Percentiles rank a stretch among this genome's conserved stretches.
phyloP scores from a whole-genome alignment of 2,888 invertebrate species.

The Aphodius sticticus region DNA sequence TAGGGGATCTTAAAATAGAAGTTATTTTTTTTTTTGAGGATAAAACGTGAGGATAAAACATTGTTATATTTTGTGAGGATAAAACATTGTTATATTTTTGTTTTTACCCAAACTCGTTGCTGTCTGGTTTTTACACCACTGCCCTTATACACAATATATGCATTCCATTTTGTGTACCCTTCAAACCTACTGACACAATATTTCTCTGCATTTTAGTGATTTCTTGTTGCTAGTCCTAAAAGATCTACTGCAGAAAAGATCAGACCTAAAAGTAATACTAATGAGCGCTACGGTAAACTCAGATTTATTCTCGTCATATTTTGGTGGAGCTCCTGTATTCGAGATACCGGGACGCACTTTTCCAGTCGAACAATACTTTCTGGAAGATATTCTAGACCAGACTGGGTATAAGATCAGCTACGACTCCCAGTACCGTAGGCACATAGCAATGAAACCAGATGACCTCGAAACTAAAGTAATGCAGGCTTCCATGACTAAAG shows the following conservation, averaged over 20 bases:
- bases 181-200: no score
- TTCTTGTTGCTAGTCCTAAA: conserved; percentile 85
- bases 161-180: no score
- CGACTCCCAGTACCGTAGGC: conserved; percentile 70
- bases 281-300: conserved; percentile 96
- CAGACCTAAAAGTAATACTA: conserved; percentile 82
- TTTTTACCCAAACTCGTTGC: no score
- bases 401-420: conserved; percentile 69
- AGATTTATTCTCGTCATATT: conserved; percentile 84
- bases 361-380: conserved; percentile 81
- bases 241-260: conserved; percentile 75
- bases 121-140: no score
- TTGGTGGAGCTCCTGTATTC: conserved; percentile 78
- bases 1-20: no score
- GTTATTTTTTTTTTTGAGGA: no score
- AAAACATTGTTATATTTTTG: no score
- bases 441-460: conserved; percentile 67
- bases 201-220: conserved; percentile 66
- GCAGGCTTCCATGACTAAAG: conserved; percentile 67
- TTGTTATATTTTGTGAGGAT: no score
- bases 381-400: conserved; percentile 82
- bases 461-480: conserved; percentile 72
- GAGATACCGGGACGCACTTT: conserved; percentile 86
- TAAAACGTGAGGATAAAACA: no score
- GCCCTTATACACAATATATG: no score